Conservation (phyloP, 2,888 invertebrate species). For the Plagiodera versicolora region DNA sequence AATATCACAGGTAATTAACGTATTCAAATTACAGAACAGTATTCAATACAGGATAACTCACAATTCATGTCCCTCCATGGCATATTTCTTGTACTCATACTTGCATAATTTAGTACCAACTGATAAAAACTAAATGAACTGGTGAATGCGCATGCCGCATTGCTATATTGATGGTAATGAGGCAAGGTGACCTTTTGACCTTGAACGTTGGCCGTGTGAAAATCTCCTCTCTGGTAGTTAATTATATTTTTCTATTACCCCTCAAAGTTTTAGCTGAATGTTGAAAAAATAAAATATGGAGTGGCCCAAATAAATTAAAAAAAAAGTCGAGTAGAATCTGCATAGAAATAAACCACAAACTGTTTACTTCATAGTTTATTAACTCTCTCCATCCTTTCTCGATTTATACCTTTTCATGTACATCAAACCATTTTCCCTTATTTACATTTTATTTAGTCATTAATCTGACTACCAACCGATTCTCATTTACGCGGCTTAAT, state of each 20-base stretch:
- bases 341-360: no score
- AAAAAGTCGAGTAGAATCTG: no score
- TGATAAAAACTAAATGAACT: neutral
- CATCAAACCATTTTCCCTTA: conserved; percentile 30
- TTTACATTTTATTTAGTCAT: conserved; percentile 55
- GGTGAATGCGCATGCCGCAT: neutral
- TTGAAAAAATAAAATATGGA: no score
- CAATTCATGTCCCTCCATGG: conserved; percentile 30
- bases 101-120: conserved; percentile 5
- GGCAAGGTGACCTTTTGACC: neutral
- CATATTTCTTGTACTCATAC: conserved; percentile 16
- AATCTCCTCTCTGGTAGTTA: neutral
- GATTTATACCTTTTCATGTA: neutral
- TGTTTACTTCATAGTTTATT: no score
- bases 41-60: conserved; percentile 30
- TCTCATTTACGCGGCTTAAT: conserved; percentile 56
- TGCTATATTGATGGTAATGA: neutral
- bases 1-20: conserved; percentile 37
- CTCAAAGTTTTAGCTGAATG: no score
- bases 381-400: neutral
- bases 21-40: conserved; percentile 35
- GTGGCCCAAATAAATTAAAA: no score
- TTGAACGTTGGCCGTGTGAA: neutral
- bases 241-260: conserved; percentile 10
- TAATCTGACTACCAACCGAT: conserved; percentile 54